These are phyloP conservation scores for Sigmodon hispidus DNA, from an alignment of 2,113 vertebrate genomes.

Conservation along the genomic window DNA sequence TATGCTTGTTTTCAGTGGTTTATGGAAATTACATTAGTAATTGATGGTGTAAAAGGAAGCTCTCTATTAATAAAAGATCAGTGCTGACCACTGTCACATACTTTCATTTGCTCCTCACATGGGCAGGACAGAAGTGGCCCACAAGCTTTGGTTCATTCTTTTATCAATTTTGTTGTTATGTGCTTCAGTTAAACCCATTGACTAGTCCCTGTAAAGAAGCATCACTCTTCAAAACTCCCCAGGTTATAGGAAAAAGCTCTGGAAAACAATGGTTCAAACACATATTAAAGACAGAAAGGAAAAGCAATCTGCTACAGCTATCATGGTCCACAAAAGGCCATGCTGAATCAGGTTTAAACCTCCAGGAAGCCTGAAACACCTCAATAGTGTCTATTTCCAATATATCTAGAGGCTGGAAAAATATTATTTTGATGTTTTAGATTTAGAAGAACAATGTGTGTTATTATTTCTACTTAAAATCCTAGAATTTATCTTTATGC, in stretches of 20 bases:
- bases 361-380: neutral
- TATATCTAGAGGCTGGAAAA: neutral
- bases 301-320: neutral
- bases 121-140: neutral
- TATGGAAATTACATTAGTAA: conserved; percentile 25
- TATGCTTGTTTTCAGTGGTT: neutral
- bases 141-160: neutral
- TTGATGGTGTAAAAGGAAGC: neutral
- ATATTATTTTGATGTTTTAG: neutral
- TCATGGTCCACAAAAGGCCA: neutral
- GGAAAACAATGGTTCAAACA: neutral
- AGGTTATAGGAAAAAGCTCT: neutral
- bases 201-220: neutral
- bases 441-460: neutral
- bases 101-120: neutral
- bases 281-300: neutral
- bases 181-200: neutral
- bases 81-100: neutral
- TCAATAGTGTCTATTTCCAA: neutral
- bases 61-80: neutral
- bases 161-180: neutral
- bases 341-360: neutral
- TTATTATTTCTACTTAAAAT: neutral
- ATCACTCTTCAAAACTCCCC: neutral
- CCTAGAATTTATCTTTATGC: neutral